Evolutionary conservation across 1,140 invertebrate genomes (phyloP).

Genomic region (Bombus sylvicola): DNA sequence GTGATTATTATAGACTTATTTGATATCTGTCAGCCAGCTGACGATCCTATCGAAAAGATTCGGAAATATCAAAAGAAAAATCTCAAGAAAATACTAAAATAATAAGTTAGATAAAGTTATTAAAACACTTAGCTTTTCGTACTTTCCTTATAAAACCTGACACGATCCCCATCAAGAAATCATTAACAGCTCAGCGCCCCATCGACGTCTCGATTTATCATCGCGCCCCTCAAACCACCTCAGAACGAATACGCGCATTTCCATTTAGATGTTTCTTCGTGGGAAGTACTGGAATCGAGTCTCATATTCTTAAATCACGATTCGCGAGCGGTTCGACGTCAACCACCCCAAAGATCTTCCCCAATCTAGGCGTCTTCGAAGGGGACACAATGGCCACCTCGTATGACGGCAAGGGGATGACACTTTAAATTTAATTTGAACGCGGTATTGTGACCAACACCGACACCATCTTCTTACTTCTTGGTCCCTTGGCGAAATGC

Average conservation of each 20-base stretch:
- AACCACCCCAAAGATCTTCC: background rate
- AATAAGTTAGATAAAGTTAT: background rate
- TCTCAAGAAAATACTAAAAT: background rate
- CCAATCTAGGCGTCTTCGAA: conserved; percentile 26
- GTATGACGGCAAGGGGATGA: conserved; percentile 65
- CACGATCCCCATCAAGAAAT: background rate
- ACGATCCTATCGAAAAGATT: background rate
- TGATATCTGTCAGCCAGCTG: background rate
- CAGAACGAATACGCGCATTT: background rate
- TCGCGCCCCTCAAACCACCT: background rate
- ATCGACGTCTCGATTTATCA: background rate
- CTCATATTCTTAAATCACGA: conserved; percentile 12
- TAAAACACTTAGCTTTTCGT: background rate
- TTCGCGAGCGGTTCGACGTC: too few relatives aligned
- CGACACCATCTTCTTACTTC: conserved; percentile 23
- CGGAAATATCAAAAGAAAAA: background rate
- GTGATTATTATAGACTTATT: background rate
- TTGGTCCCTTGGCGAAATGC: conserved; percentile 44
- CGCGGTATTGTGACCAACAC: conserved; percentile 62
- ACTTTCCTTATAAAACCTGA: background rate
- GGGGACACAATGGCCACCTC: conserved; percentile 59
- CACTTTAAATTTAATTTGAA: conserved; percentile 72
- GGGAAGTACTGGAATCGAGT: background rate
- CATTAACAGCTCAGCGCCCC: background rate
- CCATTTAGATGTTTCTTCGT: background rate